Conservation (phyloP, 64 coral and sea anemone species). For the Porites lutea region DNA sequence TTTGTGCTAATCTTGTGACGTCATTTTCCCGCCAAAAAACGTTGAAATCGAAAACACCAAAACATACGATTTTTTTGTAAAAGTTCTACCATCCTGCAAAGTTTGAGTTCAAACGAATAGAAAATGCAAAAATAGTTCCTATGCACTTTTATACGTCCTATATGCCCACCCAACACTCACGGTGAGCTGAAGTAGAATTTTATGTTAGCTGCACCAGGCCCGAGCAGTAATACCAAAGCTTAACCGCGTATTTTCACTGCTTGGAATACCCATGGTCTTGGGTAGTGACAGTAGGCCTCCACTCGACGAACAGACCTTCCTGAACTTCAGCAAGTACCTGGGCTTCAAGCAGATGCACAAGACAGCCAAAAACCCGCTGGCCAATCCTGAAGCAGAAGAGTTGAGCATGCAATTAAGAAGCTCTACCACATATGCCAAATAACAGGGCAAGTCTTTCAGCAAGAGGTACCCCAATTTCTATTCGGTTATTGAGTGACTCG, state of each 20-base stretch:
- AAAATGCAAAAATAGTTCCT: too few relatives aligned
- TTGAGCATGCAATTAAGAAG: conserved; percentile 12
- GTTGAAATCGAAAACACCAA: too few relatives aligned
- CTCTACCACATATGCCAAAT: conserved; percentile 10
- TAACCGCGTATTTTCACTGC: conserved; percentile 15
- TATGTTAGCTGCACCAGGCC: not conserved
- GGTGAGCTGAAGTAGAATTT: conserved; percentile 31
- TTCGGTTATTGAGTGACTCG: conserved; percentile 32
- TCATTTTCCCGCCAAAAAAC: too few relatives aligned
- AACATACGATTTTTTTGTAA: too few relatives aligned
- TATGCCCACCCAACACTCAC: conserved; percentile 4
- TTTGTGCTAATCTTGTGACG: too few relatives aligned
- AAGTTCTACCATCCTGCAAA: too few relatives aligned
- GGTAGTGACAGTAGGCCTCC: conserved; percentile 40
- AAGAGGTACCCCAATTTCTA: conserved; percentile 34
- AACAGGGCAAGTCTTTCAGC: not conserved
- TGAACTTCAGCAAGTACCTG: conserved; percentile 39
- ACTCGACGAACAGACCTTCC: conserved; percentile 7
- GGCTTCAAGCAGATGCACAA: conserved; percentile 39
- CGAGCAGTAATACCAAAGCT: conserved; percentile 32
- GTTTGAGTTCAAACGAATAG: too few relatives aligned
- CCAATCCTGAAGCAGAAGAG: conserved; percentile 17
- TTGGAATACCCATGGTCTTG: conserved; percentile 8
- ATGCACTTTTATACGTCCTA: too few relatives aligned
- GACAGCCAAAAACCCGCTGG: conserved; percentile 34